Base-by-base conservation (phyloP, 23 tunicate genomes). In the Halocynthia aurantium region DNA sequence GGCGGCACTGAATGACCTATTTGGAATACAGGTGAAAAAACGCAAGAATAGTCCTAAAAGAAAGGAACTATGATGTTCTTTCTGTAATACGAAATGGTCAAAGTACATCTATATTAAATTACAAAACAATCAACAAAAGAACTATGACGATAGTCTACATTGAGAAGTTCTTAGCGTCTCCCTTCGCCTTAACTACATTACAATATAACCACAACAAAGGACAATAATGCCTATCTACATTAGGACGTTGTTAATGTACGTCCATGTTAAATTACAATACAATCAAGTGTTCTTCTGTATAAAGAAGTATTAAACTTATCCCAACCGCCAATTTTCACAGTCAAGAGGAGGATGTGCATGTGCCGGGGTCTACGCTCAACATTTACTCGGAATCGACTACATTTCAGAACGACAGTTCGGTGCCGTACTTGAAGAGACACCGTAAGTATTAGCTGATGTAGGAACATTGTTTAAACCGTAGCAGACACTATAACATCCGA, bases 281-380 rank as follows among this genome's bases (percentile, higher is more conserved):
- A 31, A 31, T 1, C 44, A 31, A 31, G 44, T 31, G 44, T 31
- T 31, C 44, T 31, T 31, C 44, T 31, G 44, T 31, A 31, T 31
- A 31, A 31, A 31, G 44, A 31, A 31, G 44, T 31, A 31, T 31
- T 31, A 31, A 31, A 31, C 4, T 31, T 31, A 31, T 31, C 44
- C 44, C 44, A 31, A 31, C 44, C 44, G 44, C 44, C 61, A 11
- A 61, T 12, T 77, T 20, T 67, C 53, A 9, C 51, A 90, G 90
- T 69, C 96, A 13, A 62, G 99, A 44, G 99, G 99, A 53, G 99
- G 99, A 9, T 96, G 99, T 80, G 99, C 96, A 12, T 96, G 99
- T 81, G 99, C 99, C 20, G 99, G 99, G 9, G 98, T 96, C 8
- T 96, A 96, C 76, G 99, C 96, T 51, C 96, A 89, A 72, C 93